Conservation (phyloP, 1,140 invertebrate species). For the Condylostylus longicornis region DNA sequence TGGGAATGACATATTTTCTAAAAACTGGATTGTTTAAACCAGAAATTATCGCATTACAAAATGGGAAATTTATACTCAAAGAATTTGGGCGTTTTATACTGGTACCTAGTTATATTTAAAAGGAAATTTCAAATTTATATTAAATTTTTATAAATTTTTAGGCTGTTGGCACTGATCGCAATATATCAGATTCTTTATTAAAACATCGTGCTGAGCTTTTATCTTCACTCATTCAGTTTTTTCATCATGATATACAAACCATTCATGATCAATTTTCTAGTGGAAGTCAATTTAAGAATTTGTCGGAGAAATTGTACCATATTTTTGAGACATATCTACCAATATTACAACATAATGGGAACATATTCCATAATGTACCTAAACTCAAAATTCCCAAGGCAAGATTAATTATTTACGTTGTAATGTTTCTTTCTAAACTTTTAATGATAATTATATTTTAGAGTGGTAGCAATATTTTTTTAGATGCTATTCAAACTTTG, state of each 20-base stretch:
- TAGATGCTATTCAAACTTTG: constrained; percentile 65
- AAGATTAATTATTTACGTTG: constrained; percentile 5
- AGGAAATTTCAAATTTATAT: constrained; percentile 8
- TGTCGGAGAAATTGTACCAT: constrained; percentile 61
- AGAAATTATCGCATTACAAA: constrained; percentile 55
- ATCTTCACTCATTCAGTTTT: constrained; percentile 56
- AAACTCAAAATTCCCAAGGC: constrained; percentile 65
- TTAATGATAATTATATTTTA: constrained; percentile 19
- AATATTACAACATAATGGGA: constrained; percentile 57
- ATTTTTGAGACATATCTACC: constrained; percentile 74
- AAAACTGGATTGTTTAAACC: constrained; percentile 56
- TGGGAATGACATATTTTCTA: constrained; percentile 65
- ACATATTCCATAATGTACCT: constrained; percentile 62
- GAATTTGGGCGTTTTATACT: constrained; percentile 63
- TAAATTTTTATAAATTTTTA: constrained; percentile 25
- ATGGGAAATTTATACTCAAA: constrained; percentile 68
- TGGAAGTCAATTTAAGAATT: constrained; percentile 41
- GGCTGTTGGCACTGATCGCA: constrained; percentile 72
- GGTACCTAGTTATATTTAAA: constrained; percentile 33
- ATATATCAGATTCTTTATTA: constrained; percentile 63
- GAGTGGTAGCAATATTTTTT: constrained; percentile 64
- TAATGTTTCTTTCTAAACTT: background rate
- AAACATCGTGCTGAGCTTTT: constrained; percentile 56
- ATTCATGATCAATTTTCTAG: constrained; percentile 40
- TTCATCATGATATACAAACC: constrained; percentile 58